Evolutionary conservation across 1,140 invertebrate species (phyloP), one percentile per base, ranked within the genome.

Genomic region (Bombus breviceps): DNA sequence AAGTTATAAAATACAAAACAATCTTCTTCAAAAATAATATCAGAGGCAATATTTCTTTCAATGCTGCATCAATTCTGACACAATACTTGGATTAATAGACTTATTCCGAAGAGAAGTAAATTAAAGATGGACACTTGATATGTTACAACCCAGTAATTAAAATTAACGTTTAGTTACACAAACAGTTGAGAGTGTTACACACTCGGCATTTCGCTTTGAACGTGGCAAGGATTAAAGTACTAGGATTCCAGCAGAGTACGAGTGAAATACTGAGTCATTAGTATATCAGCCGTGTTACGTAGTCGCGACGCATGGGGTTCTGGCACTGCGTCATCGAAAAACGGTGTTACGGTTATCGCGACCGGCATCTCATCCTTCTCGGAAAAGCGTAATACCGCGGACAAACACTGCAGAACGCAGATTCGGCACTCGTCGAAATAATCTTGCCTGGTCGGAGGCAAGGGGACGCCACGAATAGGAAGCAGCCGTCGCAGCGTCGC

Each of bases 341-440:
- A 83, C 59, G 79, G 43, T 64, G 75, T 89, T 47, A 81, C 73
- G 22, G 10, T 78, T 82, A 81, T 87, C 73, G 9, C 13, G 10
- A 32, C 28, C 28, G 28, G 25, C 18, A 47, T 81, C 76, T 86
- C 53, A 62, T 47, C 34, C n/a, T 34, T 18, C 4, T 9, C 39
- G 25, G 39, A 79, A 71, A 77, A 66, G 76, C 75, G 78, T 85
- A 85, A 85, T 81, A 81, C 71, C 79, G 71, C 34, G 39, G 76
- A 43, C 88, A 89, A 89, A 89, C 76, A 90, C 81, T 47, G 79
- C 32, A 66, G 71, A 81, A 90, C 84, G 83, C 83, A 88, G 85
- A 86, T 90, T 90, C 57, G 78, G 53, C 77, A 79, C 75, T 82
- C 79, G 79, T 85, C 69, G 71, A 85, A 85, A 76, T 90, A 90